Conservation (phyloP, 2,113 vertebrate species). For the Chroicocephalus ridibundus region DNA sequence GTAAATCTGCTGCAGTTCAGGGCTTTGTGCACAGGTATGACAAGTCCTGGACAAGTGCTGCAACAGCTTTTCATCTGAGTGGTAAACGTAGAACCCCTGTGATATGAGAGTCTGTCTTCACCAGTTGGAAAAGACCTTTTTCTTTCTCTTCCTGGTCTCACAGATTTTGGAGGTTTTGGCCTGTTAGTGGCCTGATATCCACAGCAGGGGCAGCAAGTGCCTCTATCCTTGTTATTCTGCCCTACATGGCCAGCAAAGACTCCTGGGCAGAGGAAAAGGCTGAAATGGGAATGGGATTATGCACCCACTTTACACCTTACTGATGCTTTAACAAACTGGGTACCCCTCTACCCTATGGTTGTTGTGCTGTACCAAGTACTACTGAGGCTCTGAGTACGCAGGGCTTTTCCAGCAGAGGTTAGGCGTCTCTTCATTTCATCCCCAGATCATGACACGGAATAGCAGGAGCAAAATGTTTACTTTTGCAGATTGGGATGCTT, state of each 20-base stretch:
- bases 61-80: background rate
- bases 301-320: background rate
- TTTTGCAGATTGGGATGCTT: background rate
- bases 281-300: background rate
- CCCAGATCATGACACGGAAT: background rate
- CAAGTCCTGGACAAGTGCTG: background rate
- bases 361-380: background rate
- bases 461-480: background rate
- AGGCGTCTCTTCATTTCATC: background rate
- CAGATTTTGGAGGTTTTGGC: background rate
- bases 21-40: background rate
- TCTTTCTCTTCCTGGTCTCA: background rate
- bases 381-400: fast-evolving
- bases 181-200: background rate
- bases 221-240: background rate
- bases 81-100: background rate
- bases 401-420: background rate
- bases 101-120: background rate
- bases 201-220: background rate
- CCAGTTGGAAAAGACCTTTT: background rate
- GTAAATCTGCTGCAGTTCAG: background rate
- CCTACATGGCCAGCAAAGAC: background rate
- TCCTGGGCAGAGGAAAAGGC: background rate
- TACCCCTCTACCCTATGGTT: fast-evolving
- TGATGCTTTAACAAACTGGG: background rate